Evolutionary conservation across 2,113 vertebrate species (phyloP), one percentile per base, ranked within the genome.

Genomic region (Lophius piscatorius): DNA sequence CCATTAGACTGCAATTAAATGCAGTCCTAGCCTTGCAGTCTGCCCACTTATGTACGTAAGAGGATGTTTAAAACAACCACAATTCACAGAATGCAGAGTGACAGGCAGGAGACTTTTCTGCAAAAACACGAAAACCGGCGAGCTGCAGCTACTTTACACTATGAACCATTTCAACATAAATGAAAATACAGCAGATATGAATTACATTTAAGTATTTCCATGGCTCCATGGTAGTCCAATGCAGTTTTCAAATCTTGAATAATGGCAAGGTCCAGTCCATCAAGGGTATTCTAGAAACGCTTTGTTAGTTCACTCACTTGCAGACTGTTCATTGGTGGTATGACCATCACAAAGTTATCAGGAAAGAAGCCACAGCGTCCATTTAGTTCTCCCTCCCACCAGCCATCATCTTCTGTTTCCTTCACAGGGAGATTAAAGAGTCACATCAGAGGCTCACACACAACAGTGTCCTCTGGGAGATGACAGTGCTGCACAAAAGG

Each of bases 331-430:
- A 74, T 49, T 29, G 76, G 63, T 5, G 93, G 91, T 26, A 95
- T 90, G 51, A 90, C 74, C 84, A 95, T 92, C 57, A 95, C 92
- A 4, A 94, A 94, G 89, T 94, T 95, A 84, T 91, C 91, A 1
- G 93, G 94, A 54, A 98, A 97, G 73, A 94, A 81, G n/a, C 95
- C 95, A 31, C 88, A 76, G 40, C 45, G 79, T 29, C 93, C 93
- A 14, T 87, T 86, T 35, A 90, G 65, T 76, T 97, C 93, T 36
- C 95, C 93, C 80, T 94, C 93, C 94, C 94, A 95, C 94, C 95
- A 98, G 76, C 96, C 95, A 11, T 94, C 87, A 29, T 94, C 93
- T 68, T 91, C 86, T 1, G 89, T 79, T 41, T 87, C 84, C 92
- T 93, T 67, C 41, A 76, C 29, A 76, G 18, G 28, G 54, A 76